Base-by-base conservation (phyloP, 37 sponge, comb jelly and placozoan species). In the Crambe crambe region DNA sequence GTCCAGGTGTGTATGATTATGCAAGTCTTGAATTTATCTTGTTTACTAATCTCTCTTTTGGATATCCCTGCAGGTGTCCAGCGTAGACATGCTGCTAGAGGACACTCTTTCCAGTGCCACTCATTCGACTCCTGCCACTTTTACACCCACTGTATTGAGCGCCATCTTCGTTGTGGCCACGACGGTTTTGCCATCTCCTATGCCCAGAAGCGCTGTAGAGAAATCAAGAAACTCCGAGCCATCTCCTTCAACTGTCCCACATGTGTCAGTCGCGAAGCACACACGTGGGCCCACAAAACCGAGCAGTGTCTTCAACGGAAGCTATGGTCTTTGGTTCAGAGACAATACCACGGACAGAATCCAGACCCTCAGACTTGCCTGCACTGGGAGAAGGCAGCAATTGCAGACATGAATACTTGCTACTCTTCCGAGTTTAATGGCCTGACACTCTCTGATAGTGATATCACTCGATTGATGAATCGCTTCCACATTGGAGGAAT, bases 111-210 rank as follows among this genome's bases (percentile, higher is more conserved):
- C 2, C 59, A 12, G 21, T 58, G 59, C 59, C 15, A 5, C 2
- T 12, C 66, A 2, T 5, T 29, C 2, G 66, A 30, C 2, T 36
- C 83, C 6, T 87, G 92, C 54, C n/a, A 77, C 3, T 87, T 81
- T 60, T 87, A 92, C 60, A 30, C 23, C 0, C 70, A 74, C 35
- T 92, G 92, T 56, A 72, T 92, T 0, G 92, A 92, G 56, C 41
- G 73, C 2, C 31, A 62, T 2, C 64, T 81, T 34, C 72, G 26
- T 5, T 87, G 89, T 63, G 78, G 73, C 37, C 8, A 4, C 2
- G 23, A 39, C 0, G 89, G 92, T n/a, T 87, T 92, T 36, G 40
- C 72, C 0, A 41, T 76, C 35, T 31, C 47, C 58, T 92, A 87
- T 40, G 89, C 85, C 29, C 18, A 69, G 58, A 63, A 29, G 0